phyloP scores from a whole-genome alignment of 2,888 invertebrate species.

The Ectemnius lituratus region DNA sequence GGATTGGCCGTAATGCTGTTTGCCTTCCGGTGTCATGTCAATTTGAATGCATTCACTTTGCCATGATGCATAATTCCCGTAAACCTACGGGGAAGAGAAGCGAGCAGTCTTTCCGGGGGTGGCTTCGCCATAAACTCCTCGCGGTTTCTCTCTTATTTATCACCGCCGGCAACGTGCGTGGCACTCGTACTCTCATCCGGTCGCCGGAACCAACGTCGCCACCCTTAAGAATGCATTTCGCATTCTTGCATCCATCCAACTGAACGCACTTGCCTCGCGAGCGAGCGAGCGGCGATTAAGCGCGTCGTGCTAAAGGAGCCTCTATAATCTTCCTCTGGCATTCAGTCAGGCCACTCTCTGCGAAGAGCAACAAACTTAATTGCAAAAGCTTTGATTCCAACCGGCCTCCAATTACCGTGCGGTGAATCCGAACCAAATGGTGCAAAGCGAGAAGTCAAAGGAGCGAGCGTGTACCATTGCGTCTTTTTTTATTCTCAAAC shows the following conservation, averaged over 20 bases:
- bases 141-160: constrained; percentile 59
- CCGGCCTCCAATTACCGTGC: too few relatives aligned
- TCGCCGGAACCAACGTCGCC: constrained; percentile 39
- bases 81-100: constrained; percentile 44
- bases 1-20: constrained; percentile 39
- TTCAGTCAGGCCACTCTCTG: neutral
- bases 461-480: too few relatives aligned
- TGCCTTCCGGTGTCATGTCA: constrained; percentile 56
- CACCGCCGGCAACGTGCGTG: constrained; percentile 39
- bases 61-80: constrained; percentile 56
- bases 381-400: neutral
- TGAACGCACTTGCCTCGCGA: constrained; percentile 17
- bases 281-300: constrained; percentile 36
- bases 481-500: too few relatives aligned
- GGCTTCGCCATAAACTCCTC: constrained; percentile 48
- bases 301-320: constrained; percentile 29
- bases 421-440: too few relatives aligned
- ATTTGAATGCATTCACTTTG: constrained; percentile 55
- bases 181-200: constrained; percentile 49
- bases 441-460: too few relatives aligned
- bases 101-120: constrained; percentile 29
- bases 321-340: neutral
- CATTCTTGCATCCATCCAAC: constrained; percentile 39
- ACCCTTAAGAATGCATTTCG: constrained; percentile 57
- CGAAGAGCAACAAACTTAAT: constrained; percentile 3